phyloP scores from a whole-genome alignment of 1,140 invertebrate species.

The Drosophila ambigua region DNA sequence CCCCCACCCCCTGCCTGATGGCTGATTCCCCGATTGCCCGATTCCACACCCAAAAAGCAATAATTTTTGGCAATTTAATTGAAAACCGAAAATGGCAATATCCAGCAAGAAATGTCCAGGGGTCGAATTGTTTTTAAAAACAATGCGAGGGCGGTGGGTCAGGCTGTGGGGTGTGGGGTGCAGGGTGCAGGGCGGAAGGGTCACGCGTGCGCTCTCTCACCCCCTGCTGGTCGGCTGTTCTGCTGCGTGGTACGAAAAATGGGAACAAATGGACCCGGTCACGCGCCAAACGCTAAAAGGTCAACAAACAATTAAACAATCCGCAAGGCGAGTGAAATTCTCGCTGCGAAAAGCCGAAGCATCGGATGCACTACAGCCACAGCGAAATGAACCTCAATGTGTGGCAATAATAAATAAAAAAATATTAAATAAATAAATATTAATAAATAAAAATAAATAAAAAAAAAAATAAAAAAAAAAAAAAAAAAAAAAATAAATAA shows the following conservation, averaged over 20 bases:
- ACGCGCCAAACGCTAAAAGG: conserved; percentile 59
- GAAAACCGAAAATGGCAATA: conserved; percentile 36
- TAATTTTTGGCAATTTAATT: conserved; percentile 60
- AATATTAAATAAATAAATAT: no score
- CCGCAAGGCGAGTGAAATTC: background rate
- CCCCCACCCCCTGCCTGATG: background rate
- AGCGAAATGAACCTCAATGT: no score
- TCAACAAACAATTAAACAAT: conserved; percentile 53
- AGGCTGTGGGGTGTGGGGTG: no score
- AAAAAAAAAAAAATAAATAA: no score
- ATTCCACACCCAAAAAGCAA: conserved; percentile 20
- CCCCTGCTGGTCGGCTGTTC: no score
- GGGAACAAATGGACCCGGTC: conserved; percentile 47
- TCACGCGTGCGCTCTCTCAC: conserved; percentile 35
- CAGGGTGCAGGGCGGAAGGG: no score
- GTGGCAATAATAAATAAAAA: no score
- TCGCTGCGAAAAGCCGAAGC: no score
- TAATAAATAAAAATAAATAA: no score
- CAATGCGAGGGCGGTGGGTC: conserved; percentile 1
- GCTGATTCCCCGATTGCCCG: background rate
- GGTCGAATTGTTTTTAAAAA: conserved; percentile 26
- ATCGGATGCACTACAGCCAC: no score
- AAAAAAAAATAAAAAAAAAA: no score
- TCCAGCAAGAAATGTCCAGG: conserved; percentile 1
- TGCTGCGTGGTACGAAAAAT: conserved; percentile 18